Evolutionary conservation across 2,797 vertebrate genomes (phyloP), one percentile per base, ranked within the genome.

Genomic region (Adelosebastes latens): DNA sequence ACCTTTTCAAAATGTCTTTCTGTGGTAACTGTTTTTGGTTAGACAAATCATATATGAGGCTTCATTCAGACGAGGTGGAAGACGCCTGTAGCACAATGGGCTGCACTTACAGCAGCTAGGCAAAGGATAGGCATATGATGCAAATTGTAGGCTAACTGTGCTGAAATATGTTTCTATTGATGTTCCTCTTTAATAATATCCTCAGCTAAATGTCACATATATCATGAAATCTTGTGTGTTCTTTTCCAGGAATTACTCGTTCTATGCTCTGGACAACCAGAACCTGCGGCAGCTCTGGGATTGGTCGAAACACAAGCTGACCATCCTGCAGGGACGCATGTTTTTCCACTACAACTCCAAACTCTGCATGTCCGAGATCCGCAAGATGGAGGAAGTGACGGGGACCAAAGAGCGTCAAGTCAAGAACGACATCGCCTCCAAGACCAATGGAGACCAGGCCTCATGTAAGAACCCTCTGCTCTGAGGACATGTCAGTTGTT

Each of bases 211-310:
- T 79, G 52, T 62, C 61, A 72, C 34, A 36, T 72, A 5, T 56
- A 39, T 78, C 24, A 32, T 79, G 16, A 77, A 46, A 46, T 63
- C 25, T 67, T 61, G 4, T 72, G 22, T 78, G 4, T 84, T 81
- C 16, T 79, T 65, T 87, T 52, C 67, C 83, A 99, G 99, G 88
- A 98, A 98, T 92, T 99, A 97, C 2, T 98, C 99, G 0, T 99
- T 99, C 93, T 99, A 98, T 6, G 98, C 97, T 20, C 91, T 99
- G 92, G 98, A 99, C 91, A 99, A 99, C 95, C 97, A 99, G 95
- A 99, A 99, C 85, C 94, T 99, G 22, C 95, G 97, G 25, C 98
- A 99, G 79, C 96, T 99, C n/a, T 99, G 99, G 99, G 98, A 99
- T 80, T 99, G 99, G 99, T 96, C 93, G 91, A 98, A 99, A 58